A percentile compares a stretch with the other conserved stretches of the same genome.
Conservation (phyloP, 2,113 vertebrate genomes). For the Bubo scandiacus region DNA sequence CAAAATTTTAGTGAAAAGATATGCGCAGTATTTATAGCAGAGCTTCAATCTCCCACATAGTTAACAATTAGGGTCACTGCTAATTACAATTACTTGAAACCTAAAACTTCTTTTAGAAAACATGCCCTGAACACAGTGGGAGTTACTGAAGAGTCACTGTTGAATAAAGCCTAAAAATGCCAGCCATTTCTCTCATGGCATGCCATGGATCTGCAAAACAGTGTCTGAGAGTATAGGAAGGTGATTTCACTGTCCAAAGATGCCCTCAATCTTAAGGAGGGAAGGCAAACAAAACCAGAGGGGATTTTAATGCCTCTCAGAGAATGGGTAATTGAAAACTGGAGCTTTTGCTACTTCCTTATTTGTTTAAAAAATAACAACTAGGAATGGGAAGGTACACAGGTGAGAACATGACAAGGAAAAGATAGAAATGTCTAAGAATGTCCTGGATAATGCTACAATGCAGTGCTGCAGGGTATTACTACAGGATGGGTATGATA, state of each 20-base stretch:
- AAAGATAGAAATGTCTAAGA: not conserved
- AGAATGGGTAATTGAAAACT: not conserved
- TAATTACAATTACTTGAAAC: conserved; percentile 18
- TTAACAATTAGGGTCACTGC: conserved; percentile 24
- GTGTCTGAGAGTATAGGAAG: not conserved
- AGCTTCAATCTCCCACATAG: conserved; percentile 13
- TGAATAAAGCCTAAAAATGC: not conserved
- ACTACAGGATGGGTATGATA: not conserved
- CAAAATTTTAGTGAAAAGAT: not conserved
- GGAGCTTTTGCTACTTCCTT: not conserved
- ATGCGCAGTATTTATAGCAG: not conserved
- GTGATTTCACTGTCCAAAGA: conserved; percentile 20
- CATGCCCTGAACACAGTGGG: not conserved
- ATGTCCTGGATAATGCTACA: not conserved
- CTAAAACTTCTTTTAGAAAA: not conserved
- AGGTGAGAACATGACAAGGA: not conserved
- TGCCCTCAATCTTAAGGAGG: not conserved
- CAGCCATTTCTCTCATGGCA: not conserved
- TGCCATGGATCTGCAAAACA: not conserved
- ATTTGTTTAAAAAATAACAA: not conserved
- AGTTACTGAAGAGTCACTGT: not conserved
- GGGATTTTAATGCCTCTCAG: not conserved
- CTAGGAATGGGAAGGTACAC: not conserved
- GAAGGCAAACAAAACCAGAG: not conserved
- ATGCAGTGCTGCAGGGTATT: not conserved